Base-by-base conservation (phyloP, 2,113 vertebrate species). In the Pteruthius melanotis region DNA sequence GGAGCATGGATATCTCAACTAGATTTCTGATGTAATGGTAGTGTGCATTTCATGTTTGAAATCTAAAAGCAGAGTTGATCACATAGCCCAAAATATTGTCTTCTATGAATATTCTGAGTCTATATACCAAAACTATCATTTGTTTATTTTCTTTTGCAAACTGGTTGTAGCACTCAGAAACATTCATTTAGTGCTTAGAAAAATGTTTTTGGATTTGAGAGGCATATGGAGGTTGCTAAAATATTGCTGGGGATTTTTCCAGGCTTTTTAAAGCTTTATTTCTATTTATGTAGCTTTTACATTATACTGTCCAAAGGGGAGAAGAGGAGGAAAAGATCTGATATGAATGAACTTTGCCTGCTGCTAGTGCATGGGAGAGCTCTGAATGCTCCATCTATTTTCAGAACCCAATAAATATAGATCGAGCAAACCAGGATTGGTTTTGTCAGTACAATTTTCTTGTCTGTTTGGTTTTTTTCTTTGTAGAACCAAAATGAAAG, bases 401-500 rank as follows among this genome's bases (percentile, higher is more conserved):
- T 93, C 74, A 95, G 74, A 82, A 69, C 17, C 28, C 49, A 84
- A 33, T 69, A 89, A 89, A 75, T 47, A 94, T 16, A 92, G 49
- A 69, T 24, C 0, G 1, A 87, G 37, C 15, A 87, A 95, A 79
- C 28, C 35, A 44, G 65, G 14, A 64, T 30, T 81, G 56, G 19
- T 78, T 92, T 81, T 82, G 35, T 84, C 50, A 91, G 69, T 26
- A 68, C 44, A 72, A 60, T 92, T 92, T 93, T 90, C 78, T 89
- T 84, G 28, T 75, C 60, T 49, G 7, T 50, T 68, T 66, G 19
- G 3, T 30, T 71, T 87, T 63, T 88, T 39, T 20, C 33, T 70
- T 64, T 22, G 37, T 66, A 49, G 44, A 93, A 87, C 35, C 20
- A 68, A 94, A 94, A 80, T 39, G 37, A 87, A 91, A 85, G 17